phyloP scores from a whole-genome alignment of 1,140 invertebrate genomes.

The Tribolium madens region DNA sequence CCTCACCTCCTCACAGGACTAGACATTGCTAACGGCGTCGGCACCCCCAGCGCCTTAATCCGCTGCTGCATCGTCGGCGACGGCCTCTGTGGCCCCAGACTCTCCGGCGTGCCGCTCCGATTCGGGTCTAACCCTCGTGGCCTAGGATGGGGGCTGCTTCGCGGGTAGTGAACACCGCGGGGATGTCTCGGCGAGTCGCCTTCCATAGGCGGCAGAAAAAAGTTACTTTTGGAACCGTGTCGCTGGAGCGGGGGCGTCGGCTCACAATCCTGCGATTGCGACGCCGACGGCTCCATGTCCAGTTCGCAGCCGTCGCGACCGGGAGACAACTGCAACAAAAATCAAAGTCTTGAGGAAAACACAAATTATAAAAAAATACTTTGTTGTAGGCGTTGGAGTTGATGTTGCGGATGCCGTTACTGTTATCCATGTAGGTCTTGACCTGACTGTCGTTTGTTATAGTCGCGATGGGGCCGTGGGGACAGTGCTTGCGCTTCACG shows the following conservation, averaged over 20 bases:
- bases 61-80: constrained; percentile 90
- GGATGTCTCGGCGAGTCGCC: constrained; percentile 75
- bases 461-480: constrained; percentile 65
- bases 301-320: constrained; percentile 81
- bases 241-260: constrained; percentile 90
- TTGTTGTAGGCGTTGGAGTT: constrained; percentile 94
- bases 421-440: constrained; percentile 97
- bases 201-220: constrained; percentile 82
- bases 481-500: constrained; percentile 62
- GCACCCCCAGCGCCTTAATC: constrained; percentile 89
- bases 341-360: not conserved
- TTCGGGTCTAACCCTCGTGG: constrained; percentile 76
- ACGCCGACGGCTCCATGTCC: constrained; percentile 86
- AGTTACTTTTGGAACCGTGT: constrained; percentile 92
- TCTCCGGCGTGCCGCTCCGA: constrained; percentile 78
- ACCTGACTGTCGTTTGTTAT: constrained; percentile 76
- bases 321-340: constrained; percentile 77
- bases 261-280: constrained; percentile 93
- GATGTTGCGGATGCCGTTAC: constrained; percentile 84
- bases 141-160: constrained; percentile 82
- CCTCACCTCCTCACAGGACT: constrained; percentile 84
- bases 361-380: constrained; percentile 70
- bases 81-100: constrained; percentile 70
- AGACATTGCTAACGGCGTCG: constrained; percentile 87
- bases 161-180: constrained; percentile 73